Base-by-base conservation (phyloP, 2,888 invertebrate genomes). In the Diachrysia chrysitis region DNA sequence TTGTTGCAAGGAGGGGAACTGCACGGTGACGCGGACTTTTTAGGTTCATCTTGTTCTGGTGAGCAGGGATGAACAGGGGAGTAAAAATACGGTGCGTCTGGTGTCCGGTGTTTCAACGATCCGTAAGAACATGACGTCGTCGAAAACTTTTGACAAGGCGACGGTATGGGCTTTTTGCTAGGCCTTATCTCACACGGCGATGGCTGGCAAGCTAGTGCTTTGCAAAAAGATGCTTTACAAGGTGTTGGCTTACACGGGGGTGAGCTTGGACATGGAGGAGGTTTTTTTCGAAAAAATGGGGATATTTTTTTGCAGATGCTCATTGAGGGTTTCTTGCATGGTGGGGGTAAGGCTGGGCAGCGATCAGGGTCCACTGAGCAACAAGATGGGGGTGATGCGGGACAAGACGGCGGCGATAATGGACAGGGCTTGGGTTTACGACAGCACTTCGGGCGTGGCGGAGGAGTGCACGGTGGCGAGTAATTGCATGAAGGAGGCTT, bases 1-100 rank as follows among this genome's bases (percentile, higher is more conserved):
- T 6, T 35, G 37, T 29, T 53, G 57, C 74, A 42, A 5, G 42
- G 42, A 16, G 42, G 42, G 4, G 42, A n/a, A 5, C 7, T n/a
- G 7, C 42, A 63, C 42, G 74, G 64, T 29, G 62, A 12, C 19
- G 59, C 56, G 19, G 19, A 19, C 17, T 58, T 63, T 10, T 56
- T 46, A 0, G 55, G 35, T 64, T 46, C 46, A 0, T 58, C 48
- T 29, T 4, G 6, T 19, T 73, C 51, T 5, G 65, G 63, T 4
- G 58, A 48, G 21, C 81, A 81, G 16, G 78, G 78, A 58, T 81
- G 81, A 32, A 78, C 58, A 0, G 81, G 78, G 0, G 78, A 81
- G 35, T 74, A 74, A 35, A 55, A 63, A 9, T 42, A 73, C 0
- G 74, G 74, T 51, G 74, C 63, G 0, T 78, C 74, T 32, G 69